Evolutionary conservation across 2,888 invertebrate species (phyloP), one percentile per base, ranked within the genome.

Genomic region (Caenorhabditis uteleia): DNA sequence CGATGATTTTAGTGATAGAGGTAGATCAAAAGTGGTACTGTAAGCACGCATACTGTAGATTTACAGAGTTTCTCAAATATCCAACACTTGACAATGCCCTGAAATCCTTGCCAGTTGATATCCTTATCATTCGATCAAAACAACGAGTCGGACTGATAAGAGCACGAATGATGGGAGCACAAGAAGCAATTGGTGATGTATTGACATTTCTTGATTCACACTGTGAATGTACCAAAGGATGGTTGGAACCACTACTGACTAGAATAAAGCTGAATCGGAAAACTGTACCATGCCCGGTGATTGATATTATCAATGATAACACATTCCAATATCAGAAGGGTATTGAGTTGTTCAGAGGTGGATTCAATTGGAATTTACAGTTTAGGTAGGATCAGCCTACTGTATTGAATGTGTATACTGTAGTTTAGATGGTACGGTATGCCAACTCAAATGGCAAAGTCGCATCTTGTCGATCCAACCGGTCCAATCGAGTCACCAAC

Each of bases 181-280:
- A 70, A 83, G 90, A 92, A 84, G 93, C 93, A 7, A 90, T 88
- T 78, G 95, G 95, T 58, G 90, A 93, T 85, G 91, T 93, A 49
- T 86, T 95, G 77, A 95, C 95, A 14, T 98, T 98, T 87, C 87
- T 98, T 56, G 98, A 98, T 84, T 95, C 95, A 2, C 97, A 98
- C 85, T 97, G 95, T 85, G 97, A 98, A 85, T 95, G 95, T 83
- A 92, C 92, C 53, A 57, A 93, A 86, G 97, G 97, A n/a, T 98
- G 98, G 97, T 85, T 98, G 72, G 95, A 97, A 83, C 97, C 97
- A 1, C 86, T 98, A 16, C 85, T 98, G 51, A 89, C 91, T 21
- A 89, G 95, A 77, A 94, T 98, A 76, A 92, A 91, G 6, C 89
- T 91, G 84, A 91, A 98, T 86, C 88, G 87, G 88, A 85, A 87